Conservation (phyloP, 37 sponge, comb jelly and placozoan species). For the Eunapius fragilis region DNA sequence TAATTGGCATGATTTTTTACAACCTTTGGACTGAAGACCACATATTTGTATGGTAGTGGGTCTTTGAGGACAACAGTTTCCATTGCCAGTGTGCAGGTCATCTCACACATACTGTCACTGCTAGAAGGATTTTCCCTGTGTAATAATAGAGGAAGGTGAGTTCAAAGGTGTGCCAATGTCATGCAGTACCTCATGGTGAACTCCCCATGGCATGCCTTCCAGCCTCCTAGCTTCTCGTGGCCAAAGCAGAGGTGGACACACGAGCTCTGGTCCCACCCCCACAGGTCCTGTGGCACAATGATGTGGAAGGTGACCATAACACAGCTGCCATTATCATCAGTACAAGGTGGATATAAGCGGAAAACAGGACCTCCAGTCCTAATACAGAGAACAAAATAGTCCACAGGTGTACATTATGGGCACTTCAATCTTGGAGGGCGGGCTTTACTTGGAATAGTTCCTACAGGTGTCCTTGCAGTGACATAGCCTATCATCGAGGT, state of each 20-base stretch:
- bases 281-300: background rate
- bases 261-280: background rate
- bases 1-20: background rate
- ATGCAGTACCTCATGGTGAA: background rate
- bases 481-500: background rate
- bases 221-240: background rate
- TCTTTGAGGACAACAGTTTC: background rate
- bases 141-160: background rate
- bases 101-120: background rate
- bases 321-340: background rate
- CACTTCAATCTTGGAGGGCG: background rate
- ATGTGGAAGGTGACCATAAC: background rate
- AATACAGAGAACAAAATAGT: background rate
- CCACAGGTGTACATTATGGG: background rate
- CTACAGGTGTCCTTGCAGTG: background rate
- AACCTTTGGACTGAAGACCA: background rate
- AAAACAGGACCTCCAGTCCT: background rate
- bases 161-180: background rate
- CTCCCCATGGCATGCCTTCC: background rate
- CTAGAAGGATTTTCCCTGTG: background rate
- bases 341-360: background rate
- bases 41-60: background rate
- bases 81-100: background rate
- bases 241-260: background rate
- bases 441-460: background rate